These are phyloP conservation scores for Cyanistes caeruleus DNA, from an alignment of 2,113 vertebrate species.

Conservation along the genomic window DNA sequence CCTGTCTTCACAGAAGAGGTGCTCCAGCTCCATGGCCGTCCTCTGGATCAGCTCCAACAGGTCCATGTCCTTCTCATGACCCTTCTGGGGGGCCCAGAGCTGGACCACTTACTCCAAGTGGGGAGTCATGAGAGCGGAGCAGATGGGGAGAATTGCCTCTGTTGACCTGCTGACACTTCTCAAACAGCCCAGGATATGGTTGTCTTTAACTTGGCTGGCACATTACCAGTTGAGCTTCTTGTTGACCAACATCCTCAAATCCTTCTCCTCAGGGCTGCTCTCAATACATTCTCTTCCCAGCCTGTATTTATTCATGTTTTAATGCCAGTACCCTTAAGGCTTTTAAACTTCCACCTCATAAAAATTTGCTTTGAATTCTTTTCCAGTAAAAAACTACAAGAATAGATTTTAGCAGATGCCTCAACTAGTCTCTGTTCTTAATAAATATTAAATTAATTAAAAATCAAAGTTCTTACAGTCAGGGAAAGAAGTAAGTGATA, in stretches of 20 bases:
- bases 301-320: background rate
- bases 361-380: constrained; percentile 3
- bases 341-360: background rate
- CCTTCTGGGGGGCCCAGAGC: background rate
- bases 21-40: background rate
- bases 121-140: background rate
- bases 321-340: background rate
- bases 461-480: background rate
- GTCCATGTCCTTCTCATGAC: background rate
- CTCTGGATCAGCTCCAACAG: background rate
- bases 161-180: background rate
- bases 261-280: background rate
- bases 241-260: background rate
- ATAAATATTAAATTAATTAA: constrained; percentile 32
- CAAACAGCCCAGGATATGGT: background rate
- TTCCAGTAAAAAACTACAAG: background rate
- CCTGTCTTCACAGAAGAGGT: background rate
- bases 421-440: constrained; percentile 1
- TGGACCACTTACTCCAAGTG: background rate
- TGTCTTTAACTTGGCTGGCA: background rate
- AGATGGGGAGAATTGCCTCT: background rate
- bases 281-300: background rate
- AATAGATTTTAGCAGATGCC: constrained; percentile 8
- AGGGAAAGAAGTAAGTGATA: background rate
- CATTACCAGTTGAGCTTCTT: background rate